Evolutionary conservation across 1,140 invertebrate genomes (phyloP), one percentile per base, ranked within the genome.

Genomic region (Bombyx mandarina): DNA sequence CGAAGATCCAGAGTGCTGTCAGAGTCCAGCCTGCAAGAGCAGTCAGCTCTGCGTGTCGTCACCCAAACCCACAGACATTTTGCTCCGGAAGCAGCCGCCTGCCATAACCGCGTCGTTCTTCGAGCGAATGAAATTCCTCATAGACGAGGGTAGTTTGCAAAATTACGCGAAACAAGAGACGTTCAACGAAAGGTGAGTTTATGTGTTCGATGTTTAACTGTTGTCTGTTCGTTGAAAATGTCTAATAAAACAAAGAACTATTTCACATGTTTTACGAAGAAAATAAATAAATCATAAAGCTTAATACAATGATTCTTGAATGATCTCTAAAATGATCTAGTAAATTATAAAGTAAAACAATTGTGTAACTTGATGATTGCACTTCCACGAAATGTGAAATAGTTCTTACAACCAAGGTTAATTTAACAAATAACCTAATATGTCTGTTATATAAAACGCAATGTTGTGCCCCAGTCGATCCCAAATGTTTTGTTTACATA

Each of bases 71-170:
- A 96, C 97, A 57, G 97, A 98, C 79, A 97, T 98, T 56, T 90
- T 99, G 1, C 88, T 99, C 6, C 88, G 97, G 50, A 98, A 98
- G 88, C 97, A 99, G 75, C 96, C 97, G 1, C 97, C 97, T 1
- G 95, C 97, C 12, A 96, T 98, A 61, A 98, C 97, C 0, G 97
- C 97, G 1, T 98, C 97, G 0, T 99, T 99, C 90, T 99, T 98
- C 82, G 97, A 99, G 82, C 93, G 97, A 75, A 98, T 99, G 95
- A 96, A 97, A 77, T 99, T 99, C 88, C 90, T 99, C 47, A 98
- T 99, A 65, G 97, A 99, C 88, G 97, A 98, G 82, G 96, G 97
- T 77, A 98, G 97, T 86, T 91, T 99, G 12, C 98, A 99, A 88
- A 97, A 96, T 81, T 99, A 99, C 84, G 97, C 97, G 12, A 93